phyloP scores from a whole-genome alignment of 2,113 vertebrate genomes.

The Larimichthys crocea region DNA sequence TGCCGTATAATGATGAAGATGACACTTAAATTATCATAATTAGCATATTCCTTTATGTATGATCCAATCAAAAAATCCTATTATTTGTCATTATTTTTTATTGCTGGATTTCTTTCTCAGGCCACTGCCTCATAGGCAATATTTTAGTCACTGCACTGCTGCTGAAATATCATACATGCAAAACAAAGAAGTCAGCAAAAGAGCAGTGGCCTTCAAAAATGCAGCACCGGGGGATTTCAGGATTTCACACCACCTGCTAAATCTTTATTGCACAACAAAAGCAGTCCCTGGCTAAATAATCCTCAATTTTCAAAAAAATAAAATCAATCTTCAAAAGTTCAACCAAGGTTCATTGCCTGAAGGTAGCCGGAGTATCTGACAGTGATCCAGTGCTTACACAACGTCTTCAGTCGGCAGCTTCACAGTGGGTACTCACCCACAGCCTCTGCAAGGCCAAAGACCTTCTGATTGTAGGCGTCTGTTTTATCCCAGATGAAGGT shows the following conservation, averaged over 20 bases:
- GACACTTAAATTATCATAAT: conserved; percentile 14
- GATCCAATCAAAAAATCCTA: conserved; percentile 12
- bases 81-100: conserved; percentile 16
- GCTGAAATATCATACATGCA: conserved; percentile 72
- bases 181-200: conserved; percentile 78
- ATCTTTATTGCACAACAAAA: conserved; percentile 61
- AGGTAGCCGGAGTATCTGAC: conserved; percentile 35
- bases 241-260: conserved; percentile 70
- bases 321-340: conserved; percentile 69
- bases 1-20: neutral
- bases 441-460: conserved; percentile 96
- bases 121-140: conserved; percentile 49
- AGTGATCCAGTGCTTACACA: conserved; percentile 45
- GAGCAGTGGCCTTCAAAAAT: conserved; percentile 72
- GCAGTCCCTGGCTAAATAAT: conserved; percentile 55
- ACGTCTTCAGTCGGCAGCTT: conserved; percentile 53
- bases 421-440: conserved; percentile 88
- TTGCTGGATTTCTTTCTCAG: neutral
- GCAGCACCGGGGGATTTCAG: conserved; percentile 60
- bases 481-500: conserved; percentile 99
- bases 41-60: conserved; percentile 4
- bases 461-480: conserved; percentile 96
- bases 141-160: conserved; percentile 41
- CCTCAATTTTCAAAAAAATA: conserved; percentile 43
- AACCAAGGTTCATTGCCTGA: conserved; percentile 64